A percentile compares a stretch with the other conserved stretches of the same genome.
Conservation (phyloP, 2,888 invertebrate species). For the Muschampia staudingeri region DNA sequence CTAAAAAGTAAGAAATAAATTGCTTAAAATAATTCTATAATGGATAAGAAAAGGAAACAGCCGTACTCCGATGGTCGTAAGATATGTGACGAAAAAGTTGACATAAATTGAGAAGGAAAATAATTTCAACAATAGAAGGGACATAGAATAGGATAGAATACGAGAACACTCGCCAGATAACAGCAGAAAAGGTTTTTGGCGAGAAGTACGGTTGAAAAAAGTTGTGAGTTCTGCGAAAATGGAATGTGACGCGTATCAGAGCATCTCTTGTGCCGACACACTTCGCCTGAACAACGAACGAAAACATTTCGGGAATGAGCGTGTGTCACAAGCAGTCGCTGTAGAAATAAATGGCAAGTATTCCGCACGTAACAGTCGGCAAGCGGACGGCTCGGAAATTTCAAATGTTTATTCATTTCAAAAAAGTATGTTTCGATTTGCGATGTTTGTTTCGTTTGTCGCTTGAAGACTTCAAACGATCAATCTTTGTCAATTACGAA, state of each 20-base stretch:
- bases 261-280: constrained; percentile 70
- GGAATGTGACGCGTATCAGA: constrained; percentile 69
- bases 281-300: constrained; percentile 71
- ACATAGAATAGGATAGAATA: constrained; percentile 32
- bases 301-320: constrained; percentile 81
- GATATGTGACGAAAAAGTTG: constrained; percentile 16
- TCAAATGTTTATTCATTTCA: constrained; percentile 69
- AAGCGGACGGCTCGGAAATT: constrained; percentile 71
- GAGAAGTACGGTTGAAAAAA: constrained; percentile 68
- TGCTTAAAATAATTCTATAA: no score
- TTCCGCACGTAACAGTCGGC: constrained; percentile 71
- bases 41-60: no score
- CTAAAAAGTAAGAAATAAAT: no score
- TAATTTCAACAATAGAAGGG: constrained; percentile 40
- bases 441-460: constrained; percentile 34
- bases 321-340: constrained; percentile 76
- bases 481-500: neutral
- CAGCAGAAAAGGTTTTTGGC: constrained; percentile 38
- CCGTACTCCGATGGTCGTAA: constrained; percentile 15
- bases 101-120: constrained; percentile 43
- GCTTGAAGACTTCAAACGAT: constrained; percentile 7
- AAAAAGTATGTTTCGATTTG: constrained; percentile 34
- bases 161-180: constrained; percentile 38
- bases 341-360: constrained; percentile 77
- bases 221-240: constrained; percentile 68